Base-by-base conservation (phyloP, 2,888 invertebrate species). In the Perdita meconis region DNA sequence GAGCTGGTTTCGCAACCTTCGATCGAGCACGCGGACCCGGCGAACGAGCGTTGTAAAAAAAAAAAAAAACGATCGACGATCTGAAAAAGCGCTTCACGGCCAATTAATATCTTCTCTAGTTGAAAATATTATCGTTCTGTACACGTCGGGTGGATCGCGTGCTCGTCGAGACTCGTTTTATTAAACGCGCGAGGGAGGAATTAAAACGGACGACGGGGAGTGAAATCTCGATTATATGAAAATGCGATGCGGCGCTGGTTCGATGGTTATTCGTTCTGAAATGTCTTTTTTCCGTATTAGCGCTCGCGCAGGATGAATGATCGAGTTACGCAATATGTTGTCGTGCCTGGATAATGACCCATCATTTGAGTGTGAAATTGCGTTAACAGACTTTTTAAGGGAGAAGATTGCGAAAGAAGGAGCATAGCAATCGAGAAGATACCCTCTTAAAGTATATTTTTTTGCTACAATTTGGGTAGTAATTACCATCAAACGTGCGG, bases 181-280 rank as follows among this genome's bases (percentile, higher is more conserved):
- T 73, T 73, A 63, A 73, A 55, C 68, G 50, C 56, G 19, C 60
- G 61, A n/a, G 47, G 30, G 36, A 38, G 50, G 36, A 63, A 73
- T 73, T 73, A 69, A 70, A 69, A 63, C 51, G 51, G 60, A 24
- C 60, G 59, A 51, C 71, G 44, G 53, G 42, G 36, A 61, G 60
- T 53, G 34, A 55, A 73, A 73, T 30, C 59, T 60, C 68, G 67
- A 60, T 61, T 44, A 61, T 51, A 68, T 56, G 57, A 53, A 59
- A 66, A 59, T 36, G 42, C 51, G 24, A 13, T n/a, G 22, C 22
- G 12, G 38, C 36, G 38, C 19, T 10, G n/a, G 30, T 36, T 40
- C 36, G 30, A 70, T 22, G 51, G 40, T 1, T 30, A 16, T 59
- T 10, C 47, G 13, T 22, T 26, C 5, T 42, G 47, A 16, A 47